Evolutionary conservation across 1,140 invertebrate genomes (phyloP).

Genomic region (Cepaea nemoralis): DNA sequence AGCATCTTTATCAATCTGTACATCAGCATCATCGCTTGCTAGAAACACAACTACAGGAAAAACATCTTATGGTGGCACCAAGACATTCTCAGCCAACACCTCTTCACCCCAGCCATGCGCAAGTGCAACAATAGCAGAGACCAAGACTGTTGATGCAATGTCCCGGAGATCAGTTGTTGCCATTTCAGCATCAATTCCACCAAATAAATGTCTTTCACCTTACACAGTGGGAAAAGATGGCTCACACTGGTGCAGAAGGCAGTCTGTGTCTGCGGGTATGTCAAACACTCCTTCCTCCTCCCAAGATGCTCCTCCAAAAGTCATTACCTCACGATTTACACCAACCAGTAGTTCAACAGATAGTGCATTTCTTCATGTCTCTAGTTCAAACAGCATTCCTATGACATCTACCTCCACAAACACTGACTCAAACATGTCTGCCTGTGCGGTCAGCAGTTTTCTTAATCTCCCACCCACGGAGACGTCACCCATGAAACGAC

Average conservation of each 20-base stretch:
- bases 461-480: not conserved
- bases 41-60: not conserved
- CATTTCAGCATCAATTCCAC: not conserved
- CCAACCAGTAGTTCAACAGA: not conserved
- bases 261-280: not conserved
- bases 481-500: not conserved
- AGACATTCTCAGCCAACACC: not conserved
- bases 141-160: not conserved
- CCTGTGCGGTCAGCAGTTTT: not conserved
- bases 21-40: not conserved
- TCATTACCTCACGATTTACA: not conserved
- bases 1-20: not conserved
- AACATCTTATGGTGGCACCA: not conserved
- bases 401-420: not conserved
- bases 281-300: not conserved
- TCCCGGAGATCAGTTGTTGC: not conserved
- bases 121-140: not conserved
- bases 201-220: not conserved
- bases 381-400: not conserved
- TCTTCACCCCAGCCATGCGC: not conserved
- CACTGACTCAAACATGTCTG: not conserved
- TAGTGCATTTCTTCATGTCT: not conserved
- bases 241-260: not conserved
- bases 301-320: not conserved
- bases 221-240: not conserved